These are phyloP conservation scores for Hesperophylax magnus DNA, from an alignment of 1,140 invertebrate genomes.

Conservation along the genomic window DNA sequence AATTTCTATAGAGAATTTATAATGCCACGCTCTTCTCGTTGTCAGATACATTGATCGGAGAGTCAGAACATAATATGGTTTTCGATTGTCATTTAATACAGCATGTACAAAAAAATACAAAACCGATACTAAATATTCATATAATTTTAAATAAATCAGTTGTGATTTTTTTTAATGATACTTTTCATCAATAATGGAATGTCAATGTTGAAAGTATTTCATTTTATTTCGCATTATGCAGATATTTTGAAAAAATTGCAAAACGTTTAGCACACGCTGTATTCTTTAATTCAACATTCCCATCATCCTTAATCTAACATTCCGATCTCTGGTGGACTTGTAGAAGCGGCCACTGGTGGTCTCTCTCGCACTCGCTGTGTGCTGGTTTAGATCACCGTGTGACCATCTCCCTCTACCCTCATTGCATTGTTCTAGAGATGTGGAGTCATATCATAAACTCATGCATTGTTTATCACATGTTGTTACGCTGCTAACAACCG, in stretches of 20 bases:
- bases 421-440: slow-evolving; percentile 36
- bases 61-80: too few relatives aligned
- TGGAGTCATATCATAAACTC: slow-evolving; percentile 38
- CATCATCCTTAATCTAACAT: slow-evolving; percentile 34
- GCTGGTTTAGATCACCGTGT: not conserved
- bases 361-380: not conserved
- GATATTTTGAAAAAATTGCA: slow-evolving; percentile 4
- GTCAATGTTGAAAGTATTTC: too few relatives aligned
- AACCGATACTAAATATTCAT: too few relatives aligned
- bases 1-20: too few relatives aligned
- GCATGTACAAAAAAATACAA: too few relatives aligned
- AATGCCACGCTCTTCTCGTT: too few relatives aligned
- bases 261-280: slow-evolving; percentile 35
- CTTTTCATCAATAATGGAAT: too few relatives aligned
- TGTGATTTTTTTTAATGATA: too few relatives aligned
- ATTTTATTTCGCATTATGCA: too few relatives aligned
- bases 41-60: too few relatives aligned
- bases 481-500: slow-evolving; percentile 36
- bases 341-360: slow-evolving; percentile 11
- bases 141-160: too few relatives aligned
- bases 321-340: slow-evolving; percentile 31
- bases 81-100: too few relatives aligned
- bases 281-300: slow-evolving; percentile 37
- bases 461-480: slow-evolving; percentile 40
- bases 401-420: slow-evolving; percentile 10